Evolutionary conservation across 1,140 invertebrate genomes (phyloP).

Genomic region (Tyrophagus putrescentiae): DNA sequence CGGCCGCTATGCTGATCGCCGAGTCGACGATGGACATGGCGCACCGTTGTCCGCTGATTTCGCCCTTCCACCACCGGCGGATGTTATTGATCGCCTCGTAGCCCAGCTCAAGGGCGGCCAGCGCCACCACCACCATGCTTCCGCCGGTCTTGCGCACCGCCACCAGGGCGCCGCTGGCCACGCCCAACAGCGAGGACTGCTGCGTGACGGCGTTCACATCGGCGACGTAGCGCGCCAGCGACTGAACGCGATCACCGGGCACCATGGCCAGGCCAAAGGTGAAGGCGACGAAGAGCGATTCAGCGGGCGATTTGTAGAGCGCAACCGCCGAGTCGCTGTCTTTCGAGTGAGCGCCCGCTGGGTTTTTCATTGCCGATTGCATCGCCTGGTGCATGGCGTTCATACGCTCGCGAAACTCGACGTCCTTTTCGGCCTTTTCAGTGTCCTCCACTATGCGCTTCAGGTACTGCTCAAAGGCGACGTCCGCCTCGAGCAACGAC

Average conservation of each 20-base stretch:
- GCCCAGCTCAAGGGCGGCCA: neutral
- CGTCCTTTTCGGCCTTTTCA: neutral
- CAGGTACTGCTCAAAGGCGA: neutral
- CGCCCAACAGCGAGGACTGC: neutral
- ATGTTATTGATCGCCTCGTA: neutral
- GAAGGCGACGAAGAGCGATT: no score
- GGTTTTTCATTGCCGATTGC: neutral
- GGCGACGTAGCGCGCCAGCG: neutral
- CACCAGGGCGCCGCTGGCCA: neutral
- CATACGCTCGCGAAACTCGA: neutral
- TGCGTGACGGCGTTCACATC: neutral
- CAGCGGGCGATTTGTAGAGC: neutral
- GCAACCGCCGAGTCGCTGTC: neutral
- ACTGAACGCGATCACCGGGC: neutral
- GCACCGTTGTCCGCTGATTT: slow-evolving; percentile 5
- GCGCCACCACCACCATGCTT: slow-evolving; percentile 6
- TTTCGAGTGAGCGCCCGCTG: neutral
- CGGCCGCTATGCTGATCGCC: neutral
- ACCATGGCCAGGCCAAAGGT: neutral
- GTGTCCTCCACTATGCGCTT: neutral
- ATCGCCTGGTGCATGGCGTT: neutral
- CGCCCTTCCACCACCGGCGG: neutral
- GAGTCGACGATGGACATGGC: slow-evolving; percentile 4
- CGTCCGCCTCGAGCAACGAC: neutral
- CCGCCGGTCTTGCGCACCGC: neutral